Evolutionary conservation across 2,888 invertebrate species (phyloP).

Genomic region (Papilio protenor): DNA sequence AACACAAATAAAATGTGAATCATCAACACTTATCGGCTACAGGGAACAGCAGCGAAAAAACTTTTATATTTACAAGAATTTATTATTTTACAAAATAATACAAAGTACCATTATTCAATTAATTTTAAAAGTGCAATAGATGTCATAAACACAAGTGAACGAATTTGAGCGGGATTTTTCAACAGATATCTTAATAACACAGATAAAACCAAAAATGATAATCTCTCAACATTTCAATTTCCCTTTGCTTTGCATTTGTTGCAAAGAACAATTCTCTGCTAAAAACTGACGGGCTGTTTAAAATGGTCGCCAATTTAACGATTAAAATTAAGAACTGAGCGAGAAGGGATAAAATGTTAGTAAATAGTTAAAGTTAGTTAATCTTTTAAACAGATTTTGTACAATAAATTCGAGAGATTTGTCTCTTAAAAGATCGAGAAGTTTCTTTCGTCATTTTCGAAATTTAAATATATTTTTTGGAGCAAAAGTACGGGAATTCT

Average conservation of each 20-base stretch:
- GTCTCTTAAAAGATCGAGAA: background rate
- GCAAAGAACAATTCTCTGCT: background rate
- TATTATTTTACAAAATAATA: constrained; percentile 47
- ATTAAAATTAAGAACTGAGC: constrained; percentile 2
- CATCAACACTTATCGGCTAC: constrained; percentile 71
- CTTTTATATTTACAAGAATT: constrained; percentile 64
- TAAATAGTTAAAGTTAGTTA: background rate
- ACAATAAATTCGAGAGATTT: constrained; percentile 1
- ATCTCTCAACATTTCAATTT: background rate
- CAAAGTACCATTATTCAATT: constrained; percentile 18
- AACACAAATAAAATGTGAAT: constrained; percentile 77
- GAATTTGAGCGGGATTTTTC: constrained; percentile 3
- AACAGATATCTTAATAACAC: background rate
- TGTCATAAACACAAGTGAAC: background rate
- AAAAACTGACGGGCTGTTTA: background rate
- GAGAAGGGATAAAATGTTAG: background rate
- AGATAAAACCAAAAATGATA: background rate
- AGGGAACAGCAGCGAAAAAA: constrained; percentile 61
- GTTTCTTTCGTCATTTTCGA: background rate
- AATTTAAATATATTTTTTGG: background rate
- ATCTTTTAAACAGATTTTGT: background rate
- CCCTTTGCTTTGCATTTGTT: background rate
- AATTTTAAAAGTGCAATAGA: background rate
- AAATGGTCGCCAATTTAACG: background rate
- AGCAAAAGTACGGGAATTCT: background rate